phyloP scores from a whole-genome alignment of 1,140 invertebrate species.

The Anastatus disparis region DNA sequence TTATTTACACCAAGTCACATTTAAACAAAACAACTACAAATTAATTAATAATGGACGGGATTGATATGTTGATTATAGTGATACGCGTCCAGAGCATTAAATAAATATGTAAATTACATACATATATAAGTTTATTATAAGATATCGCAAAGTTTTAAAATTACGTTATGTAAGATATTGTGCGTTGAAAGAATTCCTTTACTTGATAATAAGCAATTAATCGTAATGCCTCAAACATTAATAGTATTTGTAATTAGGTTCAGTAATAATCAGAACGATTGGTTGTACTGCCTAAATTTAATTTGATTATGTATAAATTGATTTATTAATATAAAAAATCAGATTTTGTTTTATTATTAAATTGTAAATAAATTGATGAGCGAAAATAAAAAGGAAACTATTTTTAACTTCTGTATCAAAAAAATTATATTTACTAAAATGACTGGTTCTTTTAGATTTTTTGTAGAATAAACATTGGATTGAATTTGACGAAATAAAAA shows the following conservation, averaged over 20 bases:
- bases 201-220: slow-evolving; percentile 35
- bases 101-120: slow-evolving; percentile 38
- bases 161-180: slow-evolving; percentile 34
- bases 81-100: slow-evolving; percentile 47
- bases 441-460: not conserved
- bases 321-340: too few relatives aligned
- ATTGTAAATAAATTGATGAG: too few relatives aligned
- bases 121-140: slow-evolving; percentile 40
- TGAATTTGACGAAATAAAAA: not conserved
- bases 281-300: too few relatives aligned
- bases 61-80: slow-evolving; percentile 52
- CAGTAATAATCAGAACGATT: not conserved
- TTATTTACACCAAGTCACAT: slow-evolving; percentile 15
- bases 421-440: too few relatives aligned
- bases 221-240: slow-evolving; percentile 16
- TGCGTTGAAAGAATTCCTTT: slow-evolving; percentile 22
- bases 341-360: too few relatives aligned
- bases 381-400: too few relatives aligned
- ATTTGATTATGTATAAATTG: too few relatives aligned
- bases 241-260: not conserved
- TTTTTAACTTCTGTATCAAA: too few relatives aligned
- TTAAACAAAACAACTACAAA: slow-evolving; percentile 11
- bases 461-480: not conserved
- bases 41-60: slow-evolving; percentile 27
- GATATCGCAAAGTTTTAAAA: slow-evolving; percentile 38